phyloP scores from a whole-genome alignment of 2,888 invertebrate species.

The Morinoia aosen region DNA sequence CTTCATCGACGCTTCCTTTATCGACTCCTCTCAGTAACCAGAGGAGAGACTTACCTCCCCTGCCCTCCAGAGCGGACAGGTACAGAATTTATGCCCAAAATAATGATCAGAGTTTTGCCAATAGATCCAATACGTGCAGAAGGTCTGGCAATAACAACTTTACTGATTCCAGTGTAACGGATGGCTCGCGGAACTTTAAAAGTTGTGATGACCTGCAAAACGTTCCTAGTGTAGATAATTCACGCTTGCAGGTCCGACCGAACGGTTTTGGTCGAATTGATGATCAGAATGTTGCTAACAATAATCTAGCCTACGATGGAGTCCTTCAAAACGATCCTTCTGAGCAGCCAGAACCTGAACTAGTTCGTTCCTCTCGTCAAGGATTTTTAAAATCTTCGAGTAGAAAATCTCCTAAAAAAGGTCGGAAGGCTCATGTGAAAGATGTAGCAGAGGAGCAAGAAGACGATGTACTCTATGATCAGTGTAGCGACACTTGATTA shows the following conservation, averaged over 20 bases:
- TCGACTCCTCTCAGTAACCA: conserved; percentile 57
- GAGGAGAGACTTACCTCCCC: conserved; percentile 60
- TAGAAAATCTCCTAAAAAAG: conserved; percentile 19
- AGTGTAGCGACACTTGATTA: conserved; percentile 45
- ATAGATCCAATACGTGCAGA: conserved; percentile 43
- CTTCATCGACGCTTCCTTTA: conserved; percentile 36
- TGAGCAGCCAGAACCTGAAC: background rate
- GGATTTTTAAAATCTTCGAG: conserved; percentile 38
- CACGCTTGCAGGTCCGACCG: background rate
- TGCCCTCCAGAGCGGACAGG: conserved; percentile 64
- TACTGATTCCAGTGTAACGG: background rate
- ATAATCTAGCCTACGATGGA: conserved; percentile 29
- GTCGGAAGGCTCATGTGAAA: background rate
- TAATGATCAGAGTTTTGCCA: background rate
- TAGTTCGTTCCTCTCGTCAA: conserved; percentile 15
- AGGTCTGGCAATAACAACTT: conserved; percentile 36
- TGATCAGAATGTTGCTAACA: conserved; percentile 22
- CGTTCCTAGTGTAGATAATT: conserved; percentile 20
- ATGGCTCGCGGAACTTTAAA: conserved; percentile 40
- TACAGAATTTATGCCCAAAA: conserved; percentile 59
- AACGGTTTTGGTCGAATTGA: background rate
- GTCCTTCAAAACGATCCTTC: background rate
- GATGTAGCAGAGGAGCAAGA: conserved; percentile 16
- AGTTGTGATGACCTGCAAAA: conserved; percentile 48
- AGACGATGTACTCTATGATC: conserved; percentile 42